A percentile compares a stretch with the other conserved stretches of the same genome.
Conservation (phyloP, 2,113 vertebrate species). For the Forbesichthys papilliferus region DNA sequence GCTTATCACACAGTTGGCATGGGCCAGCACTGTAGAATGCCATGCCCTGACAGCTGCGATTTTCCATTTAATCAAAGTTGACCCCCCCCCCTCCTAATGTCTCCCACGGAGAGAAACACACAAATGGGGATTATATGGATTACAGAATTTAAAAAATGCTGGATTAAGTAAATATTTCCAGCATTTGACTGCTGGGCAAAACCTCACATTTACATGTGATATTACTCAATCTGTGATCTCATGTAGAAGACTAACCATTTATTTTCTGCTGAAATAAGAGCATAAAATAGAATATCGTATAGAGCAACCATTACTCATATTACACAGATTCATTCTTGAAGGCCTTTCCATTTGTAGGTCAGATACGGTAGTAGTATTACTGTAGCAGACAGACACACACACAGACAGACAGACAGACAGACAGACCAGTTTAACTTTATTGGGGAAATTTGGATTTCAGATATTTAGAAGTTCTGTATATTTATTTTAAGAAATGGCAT, state of each 20-base stretch:
- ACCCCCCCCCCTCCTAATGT: conserved; percentile 1
- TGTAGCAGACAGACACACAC: too few species aligned
- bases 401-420: too few species aligned
- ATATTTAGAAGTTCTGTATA: too few species aligned
- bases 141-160: conserved; percentile 20
- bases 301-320: too few species aligned
- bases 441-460: too few species aligned
- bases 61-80: conserved; percentile 35
- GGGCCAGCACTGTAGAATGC: conserved; percentile 23
- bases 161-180: conserved; percentile 15
- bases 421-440: too few species aligned
- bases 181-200: neutral
- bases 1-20: conserved; percentile 32
- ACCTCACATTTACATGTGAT: neutral
- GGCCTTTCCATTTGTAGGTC: too few species aligned
- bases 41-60: conserved; percentile 16
- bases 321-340: too few species aligned
- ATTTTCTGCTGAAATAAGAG: too few species aligned
- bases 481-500: too few species aligned
- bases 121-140: conserved; percentile 51
- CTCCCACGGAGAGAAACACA: conserved; percentile 24
- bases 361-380: too few species aligned
- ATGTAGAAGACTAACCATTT: neutral
- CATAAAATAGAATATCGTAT: too few species aligned
- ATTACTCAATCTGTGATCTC: neutral